Evolutionary conservation across 1,140 invertebrate genomes (phyloP), one percentile per base, ranked within the genome.

Genomic region (Zaprionus lachaisei): DNA sequence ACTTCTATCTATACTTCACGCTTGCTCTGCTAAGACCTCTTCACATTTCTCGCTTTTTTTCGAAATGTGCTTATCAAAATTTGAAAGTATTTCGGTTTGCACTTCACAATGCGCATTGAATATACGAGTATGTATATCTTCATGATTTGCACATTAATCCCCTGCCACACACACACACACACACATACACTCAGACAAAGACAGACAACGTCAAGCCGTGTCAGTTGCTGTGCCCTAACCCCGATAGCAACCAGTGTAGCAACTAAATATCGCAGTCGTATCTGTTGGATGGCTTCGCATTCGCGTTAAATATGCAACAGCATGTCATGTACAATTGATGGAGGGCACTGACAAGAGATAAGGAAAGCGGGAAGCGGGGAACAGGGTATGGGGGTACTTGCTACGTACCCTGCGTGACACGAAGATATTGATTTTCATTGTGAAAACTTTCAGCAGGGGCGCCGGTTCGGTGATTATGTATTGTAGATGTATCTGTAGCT

Each of bases 391-490:
- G 17, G 11, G 12, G 49, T 31, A 24, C 9, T 14, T 14, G 26
- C 63, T 41, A 28, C 54, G 17, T 38, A 57, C 54, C 20, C 47
- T 51, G 9, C n/a, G 47, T 17, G 15, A 17, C 51, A 26, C 28
- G 12, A 5, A 47, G 28, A 54, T 85, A 86, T 86, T 83, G 83
- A 86, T 86, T 86, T 86, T 86, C 72, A 77, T 72, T 72, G 74
- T 87, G 65, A 65, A 80, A 82, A 86, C 67, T 87, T 62, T 72
- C 65, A 64, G 68, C 69, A 37, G 55, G 77, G 78, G 78, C 69
- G 73, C 61, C 69, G 73, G 60, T 57, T 64, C 37, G 71, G n/a
- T 76, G 83, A 82, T 86, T 86, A 83, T 80, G 83, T 83, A 11
- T 22, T 47, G 54, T 58, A 22, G 14, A 37, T 61, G 56, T 62